A percentile compares a stretch with the other conserved stretches of the same genome.
Evolutionary conservation across 2,113 vertebrate species (phyloP).

Genomic region (Morone chrysops): DNA sequence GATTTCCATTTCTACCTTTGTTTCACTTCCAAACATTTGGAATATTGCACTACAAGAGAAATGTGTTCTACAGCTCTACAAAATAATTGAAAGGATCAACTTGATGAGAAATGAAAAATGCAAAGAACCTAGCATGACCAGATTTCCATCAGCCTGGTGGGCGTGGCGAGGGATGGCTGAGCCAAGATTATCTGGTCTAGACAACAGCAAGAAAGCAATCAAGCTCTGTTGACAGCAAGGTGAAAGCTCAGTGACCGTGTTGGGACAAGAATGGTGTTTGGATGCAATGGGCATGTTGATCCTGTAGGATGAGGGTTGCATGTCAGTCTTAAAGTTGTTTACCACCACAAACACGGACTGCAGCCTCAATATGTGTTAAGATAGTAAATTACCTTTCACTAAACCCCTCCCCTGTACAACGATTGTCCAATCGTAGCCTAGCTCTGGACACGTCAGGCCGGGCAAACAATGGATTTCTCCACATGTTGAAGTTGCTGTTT

Average conservation of each 20-base stretch:
- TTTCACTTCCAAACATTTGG: not conserved
- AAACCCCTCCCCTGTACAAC: not conserved
- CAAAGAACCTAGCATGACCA: conserved; percentile 21
- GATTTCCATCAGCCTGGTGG: conserved; percentile 45
- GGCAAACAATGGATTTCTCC: not conserved
- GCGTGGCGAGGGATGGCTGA: conserved; percentile 27
- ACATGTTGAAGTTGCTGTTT: not conserved
- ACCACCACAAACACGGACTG: not conserved
- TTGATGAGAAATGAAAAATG: conserved; percentile 25
- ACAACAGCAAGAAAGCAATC: conserved; percentile 59
- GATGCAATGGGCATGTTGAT: conserved; percentile 20
- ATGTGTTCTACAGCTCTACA: not conserved
- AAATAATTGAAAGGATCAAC: not conserved
- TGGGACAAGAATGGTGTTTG: conserved; percentile 10
- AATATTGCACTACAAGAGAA: not conserved
- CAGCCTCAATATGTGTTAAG: conserved; percentile 13
- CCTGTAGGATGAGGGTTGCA: not conserved
- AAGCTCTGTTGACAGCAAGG: conserved; percentile 35
- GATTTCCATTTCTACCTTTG: not conserved
- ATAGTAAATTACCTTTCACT: conserved; percentile 1
- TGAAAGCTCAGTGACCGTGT: conserved; percentile 43
- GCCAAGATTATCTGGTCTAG: conserved; percentile 51
- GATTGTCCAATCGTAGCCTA: not conserved
- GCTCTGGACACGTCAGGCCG: not conserved
- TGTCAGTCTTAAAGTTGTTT: conserved; percentile 22